phyloP scores from a whole-genome alignment of 2,113 vertebrate species.

The Hipposideros armiger region DNA sequence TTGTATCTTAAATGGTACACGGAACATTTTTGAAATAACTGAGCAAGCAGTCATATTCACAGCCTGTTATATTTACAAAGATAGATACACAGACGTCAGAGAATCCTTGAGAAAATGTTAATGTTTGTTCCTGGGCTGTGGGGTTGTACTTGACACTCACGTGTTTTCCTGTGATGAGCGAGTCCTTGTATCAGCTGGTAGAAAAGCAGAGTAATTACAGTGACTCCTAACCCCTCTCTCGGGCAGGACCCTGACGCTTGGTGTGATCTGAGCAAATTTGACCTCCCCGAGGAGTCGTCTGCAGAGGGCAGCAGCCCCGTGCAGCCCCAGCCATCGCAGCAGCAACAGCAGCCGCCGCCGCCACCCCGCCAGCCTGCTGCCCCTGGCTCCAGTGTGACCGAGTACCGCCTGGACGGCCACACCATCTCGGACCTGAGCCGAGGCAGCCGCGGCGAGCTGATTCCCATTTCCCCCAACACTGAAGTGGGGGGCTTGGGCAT shows the following conservation, averaged over 20 bases:
- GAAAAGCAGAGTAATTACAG: not conserved
- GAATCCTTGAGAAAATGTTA: not conserved
- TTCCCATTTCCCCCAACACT: constrained; percentile 95
- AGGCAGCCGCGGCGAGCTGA: constrained; percentile 95
- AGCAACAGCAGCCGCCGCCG: not conserved
- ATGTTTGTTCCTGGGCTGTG: not conserved
- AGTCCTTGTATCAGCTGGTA: not conserved
- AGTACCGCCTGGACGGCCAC: constrained; percentile 96
- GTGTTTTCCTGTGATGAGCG: not conserved
- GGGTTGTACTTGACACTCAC: not conserved
- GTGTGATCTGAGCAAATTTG: constrained; percentile 96
- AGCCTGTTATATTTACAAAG: not conserved
- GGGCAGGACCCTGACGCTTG: constrained; percentile 94
- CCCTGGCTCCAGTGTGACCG: constrained; percentile 85
- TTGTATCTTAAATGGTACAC: not conserved
- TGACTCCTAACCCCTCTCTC: not conserved
- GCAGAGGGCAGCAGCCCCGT: constrained; percentile 51
- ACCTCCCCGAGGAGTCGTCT: constrained; percentile 91
- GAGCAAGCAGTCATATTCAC: not conserved
- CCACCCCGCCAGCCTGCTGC: constrained; percentile 33
- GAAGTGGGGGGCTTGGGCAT: constrained; percentile 84
- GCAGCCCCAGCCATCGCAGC: constrained; percentile 69
- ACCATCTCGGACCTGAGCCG: constrained; percentile 96
- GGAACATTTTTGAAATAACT: not conserved
- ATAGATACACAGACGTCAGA: not conserved